Percentiles rank a stretch among this genome's conserved stretches.
Conservation (phyloP, 1,140 invertebrate genomes). For the Pinna nobilis region DNA sequence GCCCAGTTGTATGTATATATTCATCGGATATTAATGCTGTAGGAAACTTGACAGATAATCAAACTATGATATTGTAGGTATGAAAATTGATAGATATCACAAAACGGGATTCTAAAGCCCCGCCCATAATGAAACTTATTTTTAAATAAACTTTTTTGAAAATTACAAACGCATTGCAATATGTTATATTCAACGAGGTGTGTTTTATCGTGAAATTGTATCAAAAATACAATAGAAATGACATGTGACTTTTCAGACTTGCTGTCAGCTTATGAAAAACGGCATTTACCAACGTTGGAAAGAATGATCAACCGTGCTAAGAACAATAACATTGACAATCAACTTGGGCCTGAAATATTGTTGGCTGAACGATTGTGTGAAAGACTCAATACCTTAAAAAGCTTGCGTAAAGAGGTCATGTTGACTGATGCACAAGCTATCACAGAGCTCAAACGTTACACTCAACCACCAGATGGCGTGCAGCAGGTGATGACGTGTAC, state of each 20-base stretch:
- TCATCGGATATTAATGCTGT: too few relatives aligned
- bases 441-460: slow-evolving; percentile 26
- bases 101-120: too few relatives aligned
- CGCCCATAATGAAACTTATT: too few relatives aligned
- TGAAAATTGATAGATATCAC: background rate
- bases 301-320: slow-evolving; percentile 18
- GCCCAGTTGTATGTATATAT: too few relatives aligned
- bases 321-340: slow-evolving; percentile 17
- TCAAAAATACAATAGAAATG: too few relatives aligned
- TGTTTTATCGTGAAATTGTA: too few relatives aligned
- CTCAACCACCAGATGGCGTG: slow-evolving; percentile 16
- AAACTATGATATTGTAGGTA: background rate
- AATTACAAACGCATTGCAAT: too few relatives aligned
- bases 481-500: slow-evolving; percentile 23
- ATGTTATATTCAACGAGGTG: too few relatives aligned
- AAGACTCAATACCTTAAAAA: slow-evolving; percentile 17
- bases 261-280: slow-evolving; percentile 25
- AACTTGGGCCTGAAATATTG: slow-evolving; percentile 23
- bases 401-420: slow-evolving; percentile 22
- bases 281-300: slow-evolving; percentile 24
- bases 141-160: too few relatives aligned
- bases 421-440: slow-evolving; percentile 24
- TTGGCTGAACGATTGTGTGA: slow-evolving; percentile 24
- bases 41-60: too few relatives aligned
- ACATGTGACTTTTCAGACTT: slow-evolving; percentile 15